Base-by-base conservation (phyloP, 2,113 vertebrate species). In the Vulpes lagopus region DNA sequence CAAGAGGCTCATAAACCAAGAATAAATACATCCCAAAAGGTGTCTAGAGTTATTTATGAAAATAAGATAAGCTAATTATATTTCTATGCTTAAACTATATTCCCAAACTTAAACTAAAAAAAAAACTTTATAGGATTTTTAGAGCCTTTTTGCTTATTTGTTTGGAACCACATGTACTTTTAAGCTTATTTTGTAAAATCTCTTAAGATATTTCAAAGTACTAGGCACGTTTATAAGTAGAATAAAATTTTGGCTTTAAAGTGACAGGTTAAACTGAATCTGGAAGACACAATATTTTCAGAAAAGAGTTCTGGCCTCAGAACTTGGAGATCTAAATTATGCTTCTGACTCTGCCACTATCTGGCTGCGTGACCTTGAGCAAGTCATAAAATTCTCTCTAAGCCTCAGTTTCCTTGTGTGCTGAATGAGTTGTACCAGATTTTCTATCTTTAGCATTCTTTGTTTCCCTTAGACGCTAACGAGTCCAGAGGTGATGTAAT, bases 131-230 rank as follows among this genome's bases (percentile, higher is more conserved):
- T 91, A 84, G 25, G 64, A 55, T 71, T 88, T 64, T 84, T 43
- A 95, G n/a, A 96, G 43, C 11, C 25, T 89, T 53, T 95, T 67
- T 93, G 19, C 43, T 85, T 38, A 30, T 69, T 96, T 89, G 62
- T 59, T 32, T 88, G 62, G n/a, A 69, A 96, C 51, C 57, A 10
- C 43, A 55, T 76, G 19, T 14, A 88, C 38, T 93, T 86, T 85
- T 71, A 81, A 59, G n/a, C 12, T 81, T 91, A 59, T 55, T 82
- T 88, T 79, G 11, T 93, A 91, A 87, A 93, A 79, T 49, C 38
- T 76, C 38, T 91, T 53, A 30, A 62, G n/a, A 49, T 92, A 94
- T 81, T 85, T 91, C 87, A 81, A 38, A 84, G 11, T 74, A 62
- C 6, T 89, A 19, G 85, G 59, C 30, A 62, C 27, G 69, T 43